Percentiles rank a stretch among this genome's conserved stretches.
These are phyloP conservation scores for Amphiprion percula DNA, from an alignment of 2,113 vertebrate species.

Conservation along the genomic window DNA sequence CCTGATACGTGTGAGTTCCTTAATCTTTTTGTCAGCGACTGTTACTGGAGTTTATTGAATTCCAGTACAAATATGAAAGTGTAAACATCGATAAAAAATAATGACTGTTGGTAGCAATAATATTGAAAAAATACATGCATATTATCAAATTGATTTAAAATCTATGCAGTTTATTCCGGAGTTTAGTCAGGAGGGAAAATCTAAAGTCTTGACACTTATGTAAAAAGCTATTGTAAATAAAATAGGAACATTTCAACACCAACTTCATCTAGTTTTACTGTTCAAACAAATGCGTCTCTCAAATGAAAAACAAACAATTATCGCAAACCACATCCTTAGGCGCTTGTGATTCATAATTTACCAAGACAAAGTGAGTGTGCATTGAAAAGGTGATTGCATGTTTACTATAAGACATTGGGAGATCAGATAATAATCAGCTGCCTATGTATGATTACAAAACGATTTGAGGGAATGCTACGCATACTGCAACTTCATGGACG, in stretches of 20 bases:
- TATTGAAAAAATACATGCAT: too few species aligned
- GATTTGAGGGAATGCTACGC: neutral
- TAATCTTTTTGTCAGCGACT: neutral
- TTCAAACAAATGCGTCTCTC: neutral
- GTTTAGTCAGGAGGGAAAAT: too few species aligned
- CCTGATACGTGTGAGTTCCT: neutral
- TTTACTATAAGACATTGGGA: neutral
- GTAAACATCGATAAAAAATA: too few species aligned
- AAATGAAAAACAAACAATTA: conserved; percentile 8
- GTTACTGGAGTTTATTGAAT: neutral
- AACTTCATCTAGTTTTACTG: neutral
- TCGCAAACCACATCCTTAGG: neutral
- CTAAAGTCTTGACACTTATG: neutral
- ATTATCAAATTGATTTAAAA: too few species aligned
- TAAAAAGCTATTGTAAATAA: neutral
- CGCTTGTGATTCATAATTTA: neutral
- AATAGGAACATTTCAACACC: neutral
- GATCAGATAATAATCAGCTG: neutral
- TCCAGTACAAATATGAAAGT: too few species aligned
- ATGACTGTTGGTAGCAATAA: too few species aligned
- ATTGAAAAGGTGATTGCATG: conserved; percentile 10
- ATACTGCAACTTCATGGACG: neutral
- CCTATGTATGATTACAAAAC: neutral
- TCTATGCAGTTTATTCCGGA: too few species aligned
- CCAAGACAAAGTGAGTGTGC: conserved; percentile 2